Evolutionary conservation across 2,113 vertebrate genomes (phyloP), one percentile per base, ranked within the genome.

Genomic region (Bos javanicus): DNA sequence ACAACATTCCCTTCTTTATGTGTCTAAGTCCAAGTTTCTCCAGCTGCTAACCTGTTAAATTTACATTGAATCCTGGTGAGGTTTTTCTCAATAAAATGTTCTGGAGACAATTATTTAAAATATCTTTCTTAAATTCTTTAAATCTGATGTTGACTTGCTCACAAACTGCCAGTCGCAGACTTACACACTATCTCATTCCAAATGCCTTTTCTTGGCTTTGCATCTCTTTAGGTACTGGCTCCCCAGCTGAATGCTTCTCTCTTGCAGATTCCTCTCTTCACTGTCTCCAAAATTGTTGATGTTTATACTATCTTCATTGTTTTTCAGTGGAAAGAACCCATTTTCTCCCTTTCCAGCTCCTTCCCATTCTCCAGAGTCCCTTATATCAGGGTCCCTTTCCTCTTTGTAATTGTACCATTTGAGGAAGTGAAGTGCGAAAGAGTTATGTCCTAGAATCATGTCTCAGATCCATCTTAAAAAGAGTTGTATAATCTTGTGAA

Each of bases 51-150:
- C 83, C 43, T 62, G 26, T 83, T 90, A 92, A 92, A 56, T 33
- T 82, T 62, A 43, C 15, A 46, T 14, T 82, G 60, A 92, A 94
- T 83, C 83, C 21, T 95, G 43, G 17, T 89, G 43, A 94, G 46
- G 3, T 21, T 97, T 57, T 57, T 67, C 54, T 25, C 28, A 91
- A 3, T 60, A 81, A 94, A 76, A 85, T 83, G 30, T 95, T 86
- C 39, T 52, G 59, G 17, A 94, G 62, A 62, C 19, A 59, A 54
- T 95, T 88, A 93, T 83, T 95, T 82, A 76, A 89, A 87, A 86
- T 46, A 11, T 90, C 17, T 90, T 87, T 85, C 21, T 87, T 57
- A 91, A 86, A 80, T 94, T 90, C 50, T 88, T 96, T 88, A n/a
- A 64, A 60, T 88, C 86, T 86, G n/a, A 28, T 87, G 23, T 74